Evolutionary conservation across 2,888 invertebrate species (phyloP), one percentile per base, ranked within the genome.

Genomic region (Lasioglossum villosulum): DNA sequence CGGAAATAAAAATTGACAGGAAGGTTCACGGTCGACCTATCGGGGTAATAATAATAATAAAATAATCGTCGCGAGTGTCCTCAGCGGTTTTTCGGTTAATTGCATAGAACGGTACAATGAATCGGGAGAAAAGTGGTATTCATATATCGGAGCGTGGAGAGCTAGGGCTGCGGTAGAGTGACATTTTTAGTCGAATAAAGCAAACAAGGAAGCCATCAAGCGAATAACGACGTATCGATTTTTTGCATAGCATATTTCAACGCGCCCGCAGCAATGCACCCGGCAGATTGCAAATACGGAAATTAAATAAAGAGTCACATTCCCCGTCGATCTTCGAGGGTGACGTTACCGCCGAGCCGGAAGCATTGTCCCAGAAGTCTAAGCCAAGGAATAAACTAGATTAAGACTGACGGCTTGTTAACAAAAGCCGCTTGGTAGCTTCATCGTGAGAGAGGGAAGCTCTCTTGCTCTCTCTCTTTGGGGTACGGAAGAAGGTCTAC

Each of bases 401-500:
- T 90, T 87, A 90, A 88, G 87, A 90, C 78, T 88, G 87, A 85
- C 87, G 83, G 82, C 77, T 78, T 86, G 89, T 84, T 89, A 81
- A 89, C 80, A 68, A 76, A 80, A 76, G 79, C 78, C 78, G 56
- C 76, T 75, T 59, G 71, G 70, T 74, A 70, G 63, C 45, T 82
- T 42, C 63, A 34, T 66, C 75, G 42, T n/a, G 34, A 39, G 52
- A 30, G 48, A 34, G 27, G 30, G 63, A 30, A 16, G 16, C 63
- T 63, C 6, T 63, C 19, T 30, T 30, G 27, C 27, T 63, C 59
- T 30, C 59, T 27, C 63, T 30, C 63, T 30, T 75, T 72, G 45
- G 52, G 63, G 45, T 82, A 42, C 78, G 27, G 70, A 68, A 63
- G 73, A 72, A 63, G 78, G 68, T 80, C 71, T 66, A 79, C 74